phyloP scores from a whole-genome alignment of 2,113 vertebrate species.

The Menura novaehollandiae region DNA sequence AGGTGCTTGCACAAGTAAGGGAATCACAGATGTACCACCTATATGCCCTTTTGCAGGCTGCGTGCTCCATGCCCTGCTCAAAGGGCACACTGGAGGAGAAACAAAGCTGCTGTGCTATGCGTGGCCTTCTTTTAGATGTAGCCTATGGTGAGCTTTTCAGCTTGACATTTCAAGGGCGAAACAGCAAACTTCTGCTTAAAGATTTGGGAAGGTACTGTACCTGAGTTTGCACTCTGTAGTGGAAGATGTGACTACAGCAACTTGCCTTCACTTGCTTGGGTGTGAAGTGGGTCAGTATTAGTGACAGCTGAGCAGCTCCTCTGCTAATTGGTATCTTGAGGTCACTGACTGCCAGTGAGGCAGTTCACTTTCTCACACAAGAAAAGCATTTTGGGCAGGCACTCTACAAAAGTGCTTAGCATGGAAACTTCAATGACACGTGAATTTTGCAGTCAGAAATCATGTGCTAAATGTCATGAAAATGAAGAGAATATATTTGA shows the following conservation, averaged over 20 bases:
- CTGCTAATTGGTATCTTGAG: not conserved
- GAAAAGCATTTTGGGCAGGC: not conserved
- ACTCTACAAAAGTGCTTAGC: not conserved
- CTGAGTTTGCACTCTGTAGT: not conserved
- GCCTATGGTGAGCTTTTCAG: not conserved
- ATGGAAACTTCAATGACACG: accelerated
- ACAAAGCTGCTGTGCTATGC: not conserved
- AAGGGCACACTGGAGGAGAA: not conserved
- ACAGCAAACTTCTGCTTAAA: not conserved
- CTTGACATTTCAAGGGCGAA: not conserved
- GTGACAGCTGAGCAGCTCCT: not conserved
- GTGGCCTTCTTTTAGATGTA: not conserved
- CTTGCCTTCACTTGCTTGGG: not conserved
- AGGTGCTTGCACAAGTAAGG: not conserved
- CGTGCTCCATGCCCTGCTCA: not conserved
- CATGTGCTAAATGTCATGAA: accelerated
- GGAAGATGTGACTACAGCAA: not conserved
- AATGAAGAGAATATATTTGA: not conserved
- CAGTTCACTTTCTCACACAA: not conserved
- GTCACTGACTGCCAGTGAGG: not conserved
- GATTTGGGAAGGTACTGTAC: not conserved
- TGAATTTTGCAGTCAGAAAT: not conserved
- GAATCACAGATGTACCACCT: not conserved
- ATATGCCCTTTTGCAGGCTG: not conserved
- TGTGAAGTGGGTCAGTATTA: not conserved